Evolutionary conservation across 2,797 vertebrate species (phyloP).

Genomic region (Spheniscus humboldti): DNA sequence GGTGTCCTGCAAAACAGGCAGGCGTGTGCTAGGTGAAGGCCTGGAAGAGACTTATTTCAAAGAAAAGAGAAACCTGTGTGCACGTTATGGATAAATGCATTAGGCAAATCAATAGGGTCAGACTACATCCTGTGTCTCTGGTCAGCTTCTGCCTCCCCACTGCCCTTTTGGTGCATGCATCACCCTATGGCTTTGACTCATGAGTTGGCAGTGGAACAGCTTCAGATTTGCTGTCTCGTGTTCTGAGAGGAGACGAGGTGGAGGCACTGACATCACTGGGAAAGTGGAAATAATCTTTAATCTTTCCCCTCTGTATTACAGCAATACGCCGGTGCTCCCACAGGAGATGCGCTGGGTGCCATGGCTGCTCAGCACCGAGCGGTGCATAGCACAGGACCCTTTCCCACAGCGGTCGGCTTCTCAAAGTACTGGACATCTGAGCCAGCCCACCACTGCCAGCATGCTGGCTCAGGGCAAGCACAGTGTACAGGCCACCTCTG

Average conservation of each 20-base stretch:
- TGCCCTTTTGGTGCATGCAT: background rate
- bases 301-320: background rate
- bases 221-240: background rate
- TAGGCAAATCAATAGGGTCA: background rate
- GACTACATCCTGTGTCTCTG: background rate
- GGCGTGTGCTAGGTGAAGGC: background rate
- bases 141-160: background rate
- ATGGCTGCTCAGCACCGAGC: background rate
- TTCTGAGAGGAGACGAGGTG: background rate
- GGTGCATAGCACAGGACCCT: background rate
- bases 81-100: background rate
- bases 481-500: background rate
- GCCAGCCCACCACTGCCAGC: background rate
- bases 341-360: fast-evolving
- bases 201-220: background rate
- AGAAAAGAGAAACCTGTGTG: background rate
- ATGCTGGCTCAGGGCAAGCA: background rate
- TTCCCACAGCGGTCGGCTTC: background rate
- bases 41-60: background rate
- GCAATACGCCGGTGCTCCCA: background rate
- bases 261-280: background rate
- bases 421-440: background rate
- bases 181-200: background rate
- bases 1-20: background rate
- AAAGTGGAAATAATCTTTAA: background rate